Conservation (phyloP, 1,140 invertebrate genomes). For the Cryptotermes secundus region DNA sequence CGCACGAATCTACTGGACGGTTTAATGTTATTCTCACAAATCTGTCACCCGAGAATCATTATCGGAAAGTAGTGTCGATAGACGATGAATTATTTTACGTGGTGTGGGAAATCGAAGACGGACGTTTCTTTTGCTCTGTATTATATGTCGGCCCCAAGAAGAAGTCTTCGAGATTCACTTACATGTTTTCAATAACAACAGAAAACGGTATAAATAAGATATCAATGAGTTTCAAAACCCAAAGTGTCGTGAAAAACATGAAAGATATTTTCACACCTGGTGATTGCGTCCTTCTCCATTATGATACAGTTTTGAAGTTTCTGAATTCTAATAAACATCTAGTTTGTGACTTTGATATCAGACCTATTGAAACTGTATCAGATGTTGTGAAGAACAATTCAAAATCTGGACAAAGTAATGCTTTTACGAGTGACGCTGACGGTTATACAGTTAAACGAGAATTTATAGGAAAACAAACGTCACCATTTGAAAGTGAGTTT, state of each 20-base stretch:
- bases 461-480: not conserved
- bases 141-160: not conserved
- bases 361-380: not conserved
- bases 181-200: not conserved
- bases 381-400: not conserved
- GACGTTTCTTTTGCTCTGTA: not conserved
- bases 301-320: not conserved
- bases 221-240: not conserved
- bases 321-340: not conserved
- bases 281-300: not conserved
- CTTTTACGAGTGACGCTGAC: not conserved
- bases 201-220: not conserved
- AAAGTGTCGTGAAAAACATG: not conserved
- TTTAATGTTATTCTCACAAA: not conserved
- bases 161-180: not conserved
- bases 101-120: not conserved
- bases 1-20: not conserved
- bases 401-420: not conserved
- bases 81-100: not conserved
- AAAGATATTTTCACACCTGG: not conserved
- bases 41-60: not conserved
- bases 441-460: not conserved
- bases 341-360: not conserved
- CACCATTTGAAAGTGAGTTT: not conserved
- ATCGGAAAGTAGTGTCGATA: not conserved